Evolutionary conservation across 2,888 invertebrate genomes (phyloP), one percentile per base, ranked within the genome.

Genomic region (Gymnoscelis rufifasciata): DNA sequence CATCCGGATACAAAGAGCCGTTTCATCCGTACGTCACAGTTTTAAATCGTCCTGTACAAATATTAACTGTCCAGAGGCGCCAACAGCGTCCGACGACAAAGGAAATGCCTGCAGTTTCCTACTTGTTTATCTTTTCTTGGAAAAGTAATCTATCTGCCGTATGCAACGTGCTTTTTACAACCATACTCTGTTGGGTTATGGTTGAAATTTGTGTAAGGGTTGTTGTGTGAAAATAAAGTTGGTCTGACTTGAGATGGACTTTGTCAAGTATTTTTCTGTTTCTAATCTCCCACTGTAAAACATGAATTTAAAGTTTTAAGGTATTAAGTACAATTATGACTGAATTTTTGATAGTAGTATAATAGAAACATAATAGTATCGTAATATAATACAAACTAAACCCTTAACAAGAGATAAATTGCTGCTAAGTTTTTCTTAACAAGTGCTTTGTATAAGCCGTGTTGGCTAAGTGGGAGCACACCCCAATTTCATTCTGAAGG

Each of bases 111-210:
- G 37, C 49, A 54, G 55, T 43, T 52, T 52, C 39, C 41, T 29
- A 44, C 40, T 40, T 55, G 52, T 54, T 57, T 57, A 55, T 57
- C 47, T 38, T 8, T 31, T 48, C 49, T 52, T 37, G 44, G 46
- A 50, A 52, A 57, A 56, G 55, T 55, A 55, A 55, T 57, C 57
- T 53, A 43, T 49, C 39, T 26, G 36, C 39, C 37, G 46, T 44
- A 46, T 45, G 45, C 48, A 47, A 35, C 15, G 10, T 1, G 14
- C 33, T 10, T 19, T 15, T 33, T 5, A 19, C 19, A 35, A 35
- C 35, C 19, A 10, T 35, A 11, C 19, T 7, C 5, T 6, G 8
- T 10, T 10, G 35, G 15, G 35, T n/a, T 35, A 23, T 11, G 19
- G 19, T 11, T 11, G 15, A 3, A 6, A 5, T 15, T 11, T 35